Evolutionary conservation across 2,113 vertebrate genomes (phyloP), one percentile per base, ranked within the genome.

Genomic region (Philantomba maxwellii): DNA sequence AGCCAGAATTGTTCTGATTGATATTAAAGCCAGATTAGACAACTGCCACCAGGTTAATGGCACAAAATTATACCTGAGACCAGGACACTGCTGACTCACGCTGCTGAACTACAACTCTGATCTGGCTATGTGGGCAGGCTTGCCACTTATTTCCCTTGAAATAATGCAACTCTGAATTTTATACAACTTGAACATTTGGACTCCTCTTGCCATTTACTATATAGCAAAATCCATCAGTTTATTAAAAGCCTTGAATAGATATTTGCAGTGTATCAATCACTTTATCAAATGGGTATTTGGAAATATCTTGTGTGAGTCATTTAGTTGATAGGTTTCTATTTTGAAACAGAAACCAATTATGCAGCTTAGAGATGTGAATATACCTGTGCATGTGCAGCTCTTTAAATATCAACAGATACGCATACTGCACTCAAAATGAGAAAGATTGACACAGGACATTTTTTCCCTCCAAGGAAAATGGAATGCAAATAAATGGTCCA

Each of bases 381-480:
- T 86, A 83, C 81, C 87, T 91, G 53, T 43, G 21, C 13, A 1
- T 17, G 16, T 26, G 16, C 39, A 73, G 60, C 66, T 62, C 66
- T 94, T 94, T 93, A 95, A 95, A 93, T 89, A 93, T 78, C 86
- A 95, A 90, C 90, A 96, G 87, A 96, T 60, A 91, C 9, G 28
- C 70, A 95, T 49, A 95, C 89, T 96, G 47, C 25, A 53, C 53
- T 97, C 82, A 95, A 87, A 91, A 92, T 97, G 80, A 93, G 77
- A 88, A 91, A 96, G 89, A 94, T 15, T 93, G 84, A 96, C 57
- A n/a, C 9, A 57, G 81, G 36, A 77, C 30, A 77, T 82, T 39
- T 39, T 66, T 55, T 3, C 45, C 43, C 73, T 51, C 53, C 80
- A 94, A 82, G 89, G 58, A 93, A 94, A 94, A 93, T 70, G 28